Conservation (phyloP, 1,140 invertebrate species). For the Teleopsis dalmanni region DNA sequence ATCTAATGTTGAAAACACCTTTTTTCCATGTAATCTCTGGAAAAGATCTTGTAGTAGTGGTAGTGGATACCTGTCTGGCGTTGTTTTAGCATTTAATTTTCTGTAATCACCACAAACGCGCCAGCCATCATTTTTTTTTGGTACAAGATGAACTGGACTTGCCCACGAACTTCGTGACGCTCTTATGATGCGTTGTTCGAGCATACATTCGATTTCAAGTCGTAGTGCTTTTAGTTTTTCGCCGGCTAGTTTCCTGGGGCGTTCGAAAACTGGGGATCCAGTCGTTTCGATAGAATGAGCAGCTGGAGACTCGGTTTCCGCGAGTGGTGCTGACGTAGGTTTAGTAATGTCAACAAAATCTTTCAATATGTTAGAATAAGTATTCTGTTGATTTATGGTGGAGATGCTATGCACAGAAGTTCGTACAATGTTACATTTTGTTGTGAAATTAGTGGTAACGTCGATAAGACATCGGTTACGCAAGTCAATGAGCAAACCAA, state of each 20-base stretch:
- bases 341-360: no score
- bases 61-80: conserved; percentile 32
- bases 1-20: conserved; percentile 46
- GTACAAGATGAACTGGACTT: conserved; percentile 38
- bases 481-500: neutral
- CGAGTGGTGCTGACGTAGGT: no score
- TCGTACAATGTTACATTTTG: no score
- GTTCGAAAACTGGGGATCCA: neutral
- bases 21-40: conserved; percentile 28
- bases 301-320: no score
- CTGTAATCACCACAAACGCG: conserved; percentile 28
- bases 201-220: conserved; percentile 26
- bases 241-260: neutral
- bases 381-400: no score
- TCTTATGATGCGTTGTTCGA: conserved; percentile 23
- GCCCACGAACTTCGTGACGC: conserved; percentile 26
- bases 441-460: neutral
- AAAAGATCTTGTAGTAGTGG: conserved; percentile 33
- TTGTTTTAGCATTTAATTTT: neutral
- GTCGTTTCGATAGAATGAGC: neutral
- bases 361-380: no score
- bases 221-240: neutral
- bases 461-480: neutral
- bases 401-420: no score
- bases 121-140: conserved; percentile 42